These are phyloP conservation scores for Cydia pomonella DNA, from an alignment of 1,140 invertebrate species.

Conservation along the genomic window DNA sequence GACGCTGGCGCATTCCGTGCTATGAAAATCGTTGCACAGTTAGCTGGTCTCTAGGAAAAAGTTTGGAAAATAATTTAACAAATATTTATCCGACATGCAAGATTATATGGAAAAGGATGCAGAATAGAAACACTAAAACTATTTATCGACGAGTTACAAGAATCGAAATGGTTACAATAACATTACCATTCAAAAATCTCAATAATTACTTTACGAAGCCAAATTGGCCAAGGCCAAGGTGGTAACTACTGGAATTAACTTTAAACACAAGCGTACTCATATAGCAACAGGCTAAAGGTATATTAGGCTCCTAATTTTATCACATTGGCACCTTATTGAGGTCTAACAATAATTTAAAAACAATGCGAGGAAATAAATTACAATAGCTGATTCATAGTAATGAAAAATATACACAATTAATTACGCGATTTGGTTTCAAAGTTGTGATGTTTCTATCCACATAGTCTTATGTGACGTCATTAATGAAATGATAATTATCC, in stretches of 20 bases:
- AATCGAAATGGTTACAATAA: too few species aligned
- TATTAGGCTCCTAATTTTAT: slow-evolving; percentile 77
- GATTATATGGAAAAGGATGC: too few species aligned
- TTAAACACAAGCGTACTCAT: slow-evolving; percentile 54
- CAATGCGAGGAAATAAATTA: slow-evolving; percentile 69
- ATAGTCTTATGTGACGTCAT: slow-evolving; percentile 7
- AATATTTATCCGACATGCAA: too few species aligned
- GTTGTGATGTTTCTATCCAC: not conserved
- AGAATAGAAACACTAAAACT: too few species aligned
- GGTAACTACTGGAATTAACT: slow-evolving; percentile 34
- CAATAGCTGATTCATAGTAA: slow-evolving; percentile 54
- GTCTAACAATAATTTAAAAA: slow-evolving; percentile 72
- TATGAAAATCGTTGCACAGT: not conserved
- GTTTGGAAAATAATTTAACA: too few species aligned
- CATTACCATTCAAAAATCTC: too few species aligned
- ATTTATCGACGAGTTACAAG: too few species aligned
- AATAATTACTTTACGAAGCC: too few species aligned
- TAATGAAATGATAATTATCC: not conserved
- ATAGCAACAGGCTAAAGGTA: slow-evolving; percentile 52
- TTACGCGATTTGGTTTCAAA: slow-evolving; percentile 17
- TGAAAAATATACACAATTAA: slow-evolving; percentile 11
- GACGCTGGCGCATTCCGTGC: too few species aligned
- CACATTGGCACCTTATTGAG: slow-evolving; percentile 76
- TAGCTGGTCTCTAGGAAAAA: too few species aligned
- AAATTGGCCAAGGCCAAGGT: not conserved